phyloP scores from a whole-genome alignment of 2,113 vertebrate genomes.

The Alaudala cheleensis region DNA sequence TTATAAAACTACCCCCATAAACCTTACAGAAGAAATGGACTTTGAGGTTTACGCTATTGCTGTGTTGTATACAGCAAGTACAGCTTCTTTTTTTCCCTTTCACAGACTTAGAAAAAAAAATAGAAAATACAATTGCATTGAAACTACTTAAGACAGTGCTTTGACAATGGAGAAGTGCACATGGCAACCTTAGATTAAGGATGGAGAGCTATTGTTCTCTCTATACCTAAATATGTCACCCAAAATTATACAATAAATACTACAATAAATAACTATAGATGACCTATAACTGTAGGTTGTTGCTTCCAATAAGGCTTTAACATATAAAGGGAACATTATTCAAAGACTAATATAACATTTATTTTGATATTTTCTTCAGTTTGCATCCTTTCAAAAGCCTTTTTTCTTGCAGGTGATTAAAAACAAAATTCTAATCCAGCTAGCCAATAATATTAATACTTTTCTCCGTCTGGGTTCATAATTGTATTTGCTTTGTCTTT shows the following conservation, averaged over 20 bases:
- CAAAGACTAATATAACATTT: background rate
- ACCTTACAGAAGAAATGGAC: background rate
- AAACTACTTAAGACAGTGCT: background rate
- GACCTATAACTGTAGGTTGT: background rate
- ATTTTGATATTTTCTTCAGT: background rate
- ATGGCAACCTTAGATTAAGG: background rate
- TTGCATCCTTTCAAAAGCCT: background rate
- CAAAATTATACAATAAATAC: background rate
- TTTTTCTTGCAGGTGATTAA: background rate
- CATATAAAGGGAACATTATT: background rate
- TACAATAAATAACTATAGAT: background rate
- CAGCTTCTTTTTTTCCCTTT: background rate
- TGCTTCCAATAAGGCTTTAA: background rate
- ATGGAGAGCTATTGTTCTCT: background rate
- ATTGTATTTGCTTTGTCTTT: background rate
- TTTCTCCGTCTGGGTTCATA: background rate
- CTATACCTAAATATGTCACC: background rate
- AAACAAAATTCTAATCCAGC: background rate
- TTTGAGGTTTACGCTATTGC: background rate
- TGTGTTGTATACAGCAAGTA: background rate
- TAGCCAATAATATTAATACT: background rate
- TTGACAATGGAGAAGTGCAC: background rate
- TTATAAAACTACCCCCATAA: background rate
- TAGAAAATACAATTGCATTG: background rate
- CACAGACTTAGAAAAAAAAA: background rate